A percentile compares a stretch with the other conserved stretches of the same genome.
Evolutionary conservation across 2,113 vertebrate genomes (phyloP).

Genomic region (Ia io): DNA sequence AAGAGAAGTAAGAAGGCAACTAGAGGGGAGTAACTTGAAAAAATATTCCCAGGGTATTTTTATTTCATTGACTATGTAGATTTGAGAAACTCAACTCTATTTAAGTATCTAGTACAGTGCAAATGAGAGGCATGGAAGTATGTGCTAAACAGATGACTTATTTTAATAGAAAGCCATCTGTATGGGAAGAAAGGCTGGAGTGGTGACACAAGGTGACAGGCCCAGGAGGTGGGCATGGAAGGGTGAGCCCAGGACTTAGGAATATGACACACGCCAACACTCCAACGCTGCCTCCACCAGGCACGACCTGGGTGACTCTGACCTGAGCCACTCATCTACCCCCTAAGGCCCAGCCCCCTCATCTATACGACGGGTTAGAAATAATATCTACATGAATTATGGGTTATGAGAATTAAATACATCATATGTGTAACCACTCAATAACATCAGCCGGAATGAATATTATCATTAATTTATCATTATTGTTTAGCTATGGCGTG

Average conservation of each 20-base stretch:
- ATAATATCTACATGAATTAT: neutral
- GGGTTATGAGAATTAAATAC: neutral
- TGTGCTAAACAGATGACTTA: neutral
- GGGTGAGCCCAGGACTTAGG: neutral
- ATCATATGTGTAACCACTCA: neutral
- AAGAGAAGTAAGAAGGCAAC: neutral
- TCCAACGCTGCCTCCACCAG: neutral
- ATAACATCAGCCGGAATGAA: neutral
- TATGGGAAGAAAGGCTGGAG: neutral
- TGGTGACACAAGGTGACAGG: neutral
- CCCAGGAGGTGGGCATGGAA: neutral
- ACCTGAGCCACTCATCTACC: neutral
- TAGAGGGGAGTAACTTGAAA: neutral
- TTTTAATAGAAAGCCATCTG: neutral
- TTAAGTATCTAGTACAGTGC: neutral
- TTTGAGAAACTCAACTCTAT: neutral
- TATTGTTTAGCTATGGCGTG: too few relatives aligned
- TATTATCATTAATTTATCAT: too few relatives aligned
- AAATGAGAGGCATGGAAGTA: neutral
- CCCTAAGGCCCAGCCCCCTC: neutral
- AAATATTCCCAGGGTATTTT: neutral
- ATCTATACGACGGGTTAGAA: neutral
- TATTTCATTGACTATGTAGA: neutral
- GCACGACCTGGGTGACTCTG: neutral
- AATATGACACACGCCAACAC: neutral